phyloP scores from a whole-genome alignment of 1,140 invertebrate species.

The Danaus melanippus region DNA sequence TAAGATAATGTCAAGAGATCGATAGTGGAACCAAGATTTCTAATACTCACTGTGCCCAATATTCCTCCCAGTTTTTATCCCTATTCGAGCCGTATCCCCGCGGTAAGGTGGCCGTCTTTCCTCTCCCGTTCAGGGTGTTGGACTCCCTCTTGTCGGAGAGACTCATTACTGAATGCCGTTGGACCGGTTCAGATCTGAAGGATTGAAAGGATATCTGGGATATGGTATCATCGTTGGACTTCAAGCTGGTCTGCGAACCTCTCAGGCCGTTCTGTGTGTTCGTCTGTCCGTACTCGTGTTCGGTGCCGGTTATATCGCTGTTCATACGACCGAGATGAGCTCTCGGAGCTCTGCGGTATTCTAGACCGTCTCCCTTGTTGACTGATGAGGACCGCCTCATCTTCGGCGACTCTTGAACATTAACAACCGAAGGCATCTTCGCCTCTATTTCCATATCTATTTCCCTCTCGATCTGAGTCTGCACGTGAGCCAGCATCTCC shows the following conservation, averaged over 20 bases:
- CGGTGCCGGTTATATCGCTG: slow-evolving; percentile 26
- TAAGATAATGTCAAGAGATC: no score
- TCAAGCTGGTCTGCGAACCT: slow-evolving; percentile 45
- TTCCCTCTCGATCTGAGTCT: slow-evolving; percentile 63
- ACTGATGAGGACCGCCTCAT: slow-evolving; percentile 41
- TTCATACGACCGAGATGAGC: slow-evolving; percentile 35
- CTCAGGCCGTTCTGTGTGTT: slow-evolving; percentile 31
- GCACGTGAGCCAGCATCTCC: slow-evolving; percentile 65
- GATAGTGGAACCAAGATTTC: not conserved
- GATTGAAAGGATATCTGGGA: slow-evolving; percentile 52
- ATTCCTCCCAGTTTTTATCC: slow-evolving; percentile 65
- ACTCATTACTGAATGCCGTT: slow-evolving; percentile 48
- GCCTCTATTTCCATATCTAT: slow-evolving; percentile 55
- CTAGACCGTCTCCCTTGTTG: slow-evolving; percentile 32
- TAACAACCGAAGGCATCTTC: slow-evolving; percentile 50
- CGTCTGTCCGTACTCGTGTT: slow-evolving; percentile 31
- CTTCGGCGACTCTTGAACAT: slow-evolving; percentile 54
- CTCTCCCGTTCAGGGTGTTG: slow-evolving; percentile 41
- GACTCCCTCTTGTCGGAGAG: slow-evolving; percentile 43
- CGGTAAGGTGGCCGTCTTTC: slow-evolving; percentile 54
- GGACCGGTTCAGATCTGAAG: slow-evolving; percentile 51
- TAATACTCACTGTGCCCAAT: slow-evolving; percentile 66
- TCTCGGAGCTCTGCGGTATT: slow-evolving; percentile 34
- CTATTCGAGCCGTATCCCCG: slow-evolving; percentile 51
- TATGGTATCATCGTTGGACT: slow-evolving; percentile 41